Evolutionary conservation across 2,888 invertebrate genomes (phyloP), one percentile per base, ranked within the genome.

Genomic region (Atethmia centrago): DNA sequence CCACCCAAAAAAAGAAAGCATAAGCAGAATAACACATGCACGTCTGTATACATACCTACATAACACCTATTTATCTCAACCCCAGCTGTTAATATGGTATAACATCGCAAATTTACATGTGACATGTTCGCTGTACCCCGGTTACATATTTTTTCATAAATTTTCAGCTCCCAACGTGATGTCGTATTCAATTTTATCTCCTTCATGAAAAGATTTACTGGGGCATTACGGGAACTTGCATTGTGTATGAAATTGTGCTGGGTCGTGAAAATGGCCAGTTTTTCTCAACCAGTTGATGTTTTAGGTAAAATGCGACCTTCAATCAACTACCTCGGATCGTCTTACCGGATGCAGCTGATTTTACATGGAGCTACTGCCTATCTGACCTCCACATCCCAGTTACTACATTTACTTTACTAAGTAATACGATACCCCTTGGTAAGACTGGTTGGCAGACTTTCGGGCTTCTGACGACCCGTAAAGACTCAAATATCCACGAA

Each of bases 61-160:
- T 25, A 28, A 25, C 45, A 55, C 36, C 36, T 51, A 19, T 64
- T 47, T 77, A 62, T 55, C 49, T n/a, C n/a, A 28, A 10, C 59
- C 55, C 64, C 55, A 74, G 65, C 64, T 82, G 79, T 83, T 85
- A 85, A 86, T 84, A 83, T 75, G 75, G 80, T 67, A 72, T 72
- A 68, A 75, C 81, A 81, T 79, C 69, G 62, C 81, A 77, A 74
- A 92, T 92, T 92, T 91, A 89, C 92, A 92, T 91, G 87, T 86
- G 88, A 89, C 92, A 88, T 83, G 88, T 79, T 85, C 72, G 69
- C 79, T 51, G 82, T 83, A 82, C 69, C 86, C 89, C 77, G 82
- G 88, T 87, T 91, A 90, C 91, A 92, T 91, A 91, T 88, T 90
- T 91, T 91, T 92, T 91, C 90, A 90, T 91, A 90, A 84, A 88